Conservation (phyloP, 1,140 invertebrate genomes). For the Bombus polaris region DNA sequence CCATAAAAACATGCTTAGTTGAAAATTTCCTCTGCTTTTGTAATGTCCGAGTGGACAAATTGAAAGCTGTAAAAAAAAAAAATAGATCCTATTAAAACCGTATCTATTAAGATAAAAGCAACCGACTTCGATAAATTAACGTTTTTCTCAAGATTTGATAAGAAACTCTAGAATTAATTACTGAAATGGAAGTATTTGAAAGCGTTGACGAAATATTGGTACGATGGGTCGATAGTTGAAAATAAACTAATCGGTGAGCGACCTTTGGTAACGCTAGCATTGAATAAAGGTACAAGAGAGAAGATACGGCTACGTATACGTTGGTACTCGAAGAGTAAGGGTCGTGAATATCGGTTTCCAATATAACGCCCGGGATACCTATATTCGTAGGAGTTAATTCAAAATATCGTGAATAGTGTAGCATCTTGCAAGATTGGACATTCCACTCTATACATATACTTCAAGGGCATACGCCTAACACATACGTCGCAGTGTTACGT, state of each 20-base stretch:
- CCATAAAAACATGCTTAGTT: not conserved
- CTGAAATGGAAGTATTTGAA: not conserved
- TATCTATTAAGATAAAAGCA: not conserved
- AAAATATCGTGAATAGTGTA: constrained; percentile 50
- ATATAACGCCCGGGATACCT: constrained; percentile 51
- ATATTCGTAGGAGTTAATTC: constrained; percentile 60
- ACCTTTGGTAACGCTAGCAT: constrained; percentile 10
- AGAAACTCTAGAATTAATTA: not conserved
- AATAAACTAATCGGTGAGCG: constrained; percentile 32
- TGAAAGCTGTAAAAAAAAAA: not conserved
- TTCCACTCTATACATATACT: constrained; percentile 28
- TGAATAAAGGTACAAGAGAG: constrained; percentile 20
- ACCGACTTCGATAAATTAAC: not conserved
- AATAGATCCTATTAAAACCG: not conserved
- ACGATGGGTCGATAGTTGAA: not conserved
- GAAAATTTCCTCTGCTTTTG: not conserved
- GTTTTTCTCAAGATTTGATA: not conserved
- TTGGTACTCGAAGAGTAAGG: constrained; percentile 37
- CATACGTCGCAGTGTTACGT: constrained; percentile 18
- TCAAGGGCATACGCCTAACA: not conserved
- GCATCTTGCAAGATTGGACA: constrained; percentile 49
- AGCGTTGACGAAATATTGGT: not conserved
- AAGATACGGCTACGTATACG: constrained; percentile 23
- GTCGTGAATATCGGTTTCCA: constrained; percentile 65
- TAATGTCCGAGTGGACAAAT: not conserved